A percentile compares a stretch with the other conserved stretches of the same genome.
Evolutionary conservation across 2,113 vertebrate species (phyloP).

Genomic region (Gobiocypris rarus): DNA sequence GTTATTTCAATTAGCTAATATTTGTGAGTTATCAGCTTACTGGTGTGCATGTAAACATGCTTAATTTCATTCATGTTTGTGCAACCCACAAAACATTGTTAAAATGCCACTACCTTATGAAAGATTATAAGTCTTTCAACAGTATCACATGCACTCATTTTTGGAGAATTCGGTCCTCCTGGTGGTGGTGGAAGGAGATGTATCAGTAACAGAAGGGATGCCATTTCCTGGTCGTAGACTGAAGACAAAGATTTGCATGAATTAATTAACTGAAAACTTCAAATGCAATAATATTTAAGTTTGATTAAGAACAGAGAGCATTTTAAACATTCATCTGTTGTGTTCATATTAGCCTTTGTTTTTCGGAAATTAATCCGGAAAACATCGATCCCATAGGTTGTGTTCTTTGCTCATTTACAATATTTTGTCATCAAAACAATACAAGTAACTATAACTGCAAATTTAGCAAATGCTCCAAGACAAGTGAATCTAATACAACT

Average conservation of each 20-base stretch:
- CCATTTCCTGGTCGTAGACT: conserved; percentile 53
- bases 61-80: too few species aligned
- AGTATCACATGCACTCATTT: conserved; percentile 45
- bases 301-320: too few species aligned
- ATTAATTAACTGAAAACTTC: neutral
- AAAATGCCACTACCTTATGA: conserved; percentile 45
- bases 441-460: conserved; percentile 3
- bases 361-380: too few species aligned
- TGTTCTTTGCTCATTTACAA: neutral
- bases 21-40: too few species aligned
- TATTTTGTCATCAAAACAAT: neutral
- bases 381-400: too few species aligned
- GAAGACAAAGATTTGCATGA: neutral
- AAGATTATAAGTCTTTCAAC: conserved; percentile 51
- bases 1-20: too few species aligned
- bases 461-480: conserved; percentile 9
- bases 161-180: conserved; percentile 44
- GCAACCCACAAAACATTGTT: neutral
- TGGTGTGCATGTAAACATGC: too few species aligned
- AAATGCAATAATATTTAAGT: neutral
- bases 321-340: too few species aligned
- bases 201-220: conserved; percentile 41
- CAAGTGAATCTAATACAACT: conserved; percentile 8
- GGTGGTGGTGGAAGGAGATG: conserved; percentile 55
- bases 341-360: too few species aligned